Evolutionary conservation across 2,113 vertebrate genomes (phyloP).

Genomic region (Ammodramus savannarum): DNA sequence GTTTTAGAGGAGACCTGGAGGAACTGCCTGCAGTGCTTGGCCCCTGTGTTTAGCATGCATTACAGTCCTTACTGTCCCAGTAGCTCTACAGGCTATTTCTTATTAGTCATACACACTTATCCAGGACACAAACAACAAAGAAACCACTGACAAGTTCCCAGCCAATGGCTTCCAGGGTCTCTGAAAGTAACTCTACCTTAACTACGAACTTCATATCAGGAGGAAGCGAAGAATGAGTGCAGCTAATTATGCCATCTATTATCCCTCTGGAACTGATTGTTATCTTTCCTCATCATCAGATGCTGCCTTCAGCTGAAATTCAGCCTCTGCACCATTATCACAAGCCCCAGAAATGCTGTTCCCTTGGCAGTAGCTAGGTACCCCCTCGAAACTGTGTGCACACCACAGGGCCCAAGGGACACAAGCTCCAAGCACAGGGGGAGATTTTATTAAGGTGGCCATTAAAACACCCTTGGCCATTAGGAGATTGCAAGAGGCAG

Average conservation of each 20-base stretch:
- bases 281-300: conserved; percentile 59
- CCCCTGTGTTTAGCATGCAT: conserved; percentile 73
- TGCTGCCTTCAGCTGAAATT: conserved; percentile 41
- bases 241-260: conserved; percentile 52
- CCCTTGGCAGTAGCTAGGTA: neutral
- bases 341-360: neutral
- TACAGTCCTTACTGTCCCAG: conserved; percentile 65
- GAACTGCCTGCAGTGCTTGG: conserved; percentile 72
- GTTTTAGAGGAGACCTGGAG: conserved; percentile 75
- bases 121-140: neutral
- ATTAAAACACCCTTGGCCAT: neutral
- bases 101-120: neutral
- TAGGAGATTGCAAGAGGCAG: rapidly evolving
- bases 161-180: neutral
- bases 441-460: neutral
- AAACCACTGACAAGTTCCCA: neutral
- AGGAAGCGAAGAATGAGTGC: neutral
- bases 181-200: neutral
- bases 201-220: neutral
- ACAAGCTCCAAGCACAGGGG: neutral
- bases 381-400: neutral
- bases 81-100: neutral
- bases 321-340: neutral
- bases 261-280: neutral
- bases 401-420: rapidly evolving